Percentiles rank a stretch among this genome's conserved stretches.
These are phyloP conservation scores for Galemys pyrenaicus DNA, from an alignment of 2,113 vertebrate species.

Conservation along the genomic window DNA sequence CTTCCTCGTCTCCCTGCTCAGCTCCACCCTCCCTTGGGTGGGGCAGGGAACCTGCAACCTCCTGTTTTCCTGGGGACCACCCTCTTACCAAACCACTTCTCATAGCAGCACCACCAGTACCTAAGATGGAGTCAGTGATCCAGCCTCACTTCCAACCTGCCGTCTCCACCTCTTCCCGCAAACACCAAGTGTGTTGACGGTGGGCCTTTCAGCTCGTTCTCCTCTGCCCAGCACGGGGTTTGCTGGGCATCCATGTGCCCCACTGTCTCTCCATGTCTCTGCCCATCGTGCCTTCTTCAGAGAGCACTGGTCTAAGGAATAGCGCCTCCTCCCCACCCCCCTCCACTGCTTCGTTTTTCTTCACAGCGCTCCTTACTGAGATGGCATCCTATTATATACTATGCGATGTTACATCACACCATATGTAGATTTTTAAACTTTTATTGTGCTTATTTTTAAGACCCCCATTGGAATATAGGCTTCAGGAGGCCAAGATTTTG, in stretches of 20 bases:
- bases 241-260: rapidly evolving
- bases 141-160: not conserved
- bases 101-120: not conserved
- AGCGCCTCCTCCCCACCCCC: not conserved
- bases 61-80: too few species aligned
- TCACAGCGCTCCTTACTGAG: not conserved
- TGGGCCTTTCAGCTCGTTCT: not conserved
- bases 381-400: not conserved
- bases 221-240: rapidly evolving
- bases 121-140: not conserved
- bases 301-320: not conserved
- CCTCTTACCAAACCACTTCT: too few species aligned
- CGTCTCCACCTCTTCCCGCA: not conserved
- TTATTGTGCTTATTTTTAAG: not conserved
- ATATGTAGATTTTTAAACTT: not conserved
- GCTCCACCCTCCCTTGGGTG: too few species aligned
- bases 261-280: not conserved
- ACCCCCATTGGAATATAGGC: not conserved
- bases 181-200: rapidly evolving
- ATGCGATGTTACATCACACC: not conserved
- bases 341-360: not conserved
- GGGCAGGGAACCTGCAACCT: too few species aligned
- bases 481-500: not conserved
- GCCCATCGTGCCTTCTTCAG: not conserved
- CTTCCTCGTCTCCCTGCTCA: too few species aligned